These are phyloP conservation scores for Rhinella marina DNA, from an alignment of 2,797 vertebrate species.

Conservation along the genomic window DNA sequence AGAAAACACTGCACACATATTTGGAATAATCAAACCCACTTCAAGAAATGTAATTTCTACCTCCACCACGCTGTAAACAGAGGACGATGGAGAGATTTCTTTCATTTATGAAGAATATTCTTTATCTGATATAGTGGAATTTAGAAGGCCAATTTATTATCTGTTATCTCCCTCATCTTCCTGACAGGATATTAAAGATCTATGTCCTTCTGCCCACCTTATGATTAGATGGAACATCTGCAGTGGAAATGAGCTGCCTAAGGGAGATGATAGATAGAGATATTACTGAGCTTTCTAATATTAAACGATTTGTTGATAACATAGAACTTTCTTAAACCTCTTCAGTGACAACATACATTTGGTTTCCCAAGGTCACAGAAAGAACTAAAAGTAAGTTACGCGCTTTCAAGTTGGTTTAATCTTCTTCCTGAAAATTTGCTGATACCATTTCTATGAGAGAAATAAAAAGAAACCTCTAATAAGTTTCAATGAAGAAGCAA, in stretches of 20 bases:
- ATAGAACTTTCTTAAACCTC: constrained; percentile 23
- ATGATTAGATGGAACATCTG: constrained; percentile 54
- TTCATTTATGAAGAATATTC: constrained; percentile 24
- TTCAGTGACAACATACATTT: constrained; percentile 31
- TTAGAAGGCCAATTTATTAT: constrained; percentile 47
- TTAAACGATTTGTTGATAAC: constrained; percentile 48
- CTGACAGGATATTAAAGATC: constrained; percentile 61
- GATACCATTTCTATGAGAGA: background rate
- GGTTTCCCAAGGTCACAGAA: constrained; percentile 26
- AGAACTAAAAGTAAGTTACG: background rate
- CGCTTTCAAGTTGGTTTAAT: constrained; percentile 9
- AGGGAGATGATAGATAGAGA: constrained; percentile 47
- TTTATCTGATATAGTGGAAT: constrained; percentile 16
- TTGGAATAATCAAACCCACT: constrained; percentile 10
- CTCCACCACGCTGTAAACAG: constrained; percentile 4
- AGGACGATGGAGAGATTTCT: background rate
- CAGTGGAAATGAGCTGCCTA: constrained; percentile 40
- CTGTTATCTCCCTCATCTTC: constrained; percentile 36
- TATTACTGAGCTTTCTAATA: constrained; percentile 45
- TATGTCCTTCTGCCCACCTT: constrained; percentile 52
- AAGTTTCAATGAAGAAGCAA: background rate
- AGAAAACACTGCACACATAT: constrained; percentile 1
- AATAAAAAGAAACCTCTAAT: background rate
- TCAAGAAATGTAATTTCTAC: constrained; percentile 31
- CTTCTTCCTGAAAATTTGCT: background rate